Evolutionary conservation across 2,888 invertebrate species (phyloP).

Genomic region (Epirrhoe alternata): DNA sequence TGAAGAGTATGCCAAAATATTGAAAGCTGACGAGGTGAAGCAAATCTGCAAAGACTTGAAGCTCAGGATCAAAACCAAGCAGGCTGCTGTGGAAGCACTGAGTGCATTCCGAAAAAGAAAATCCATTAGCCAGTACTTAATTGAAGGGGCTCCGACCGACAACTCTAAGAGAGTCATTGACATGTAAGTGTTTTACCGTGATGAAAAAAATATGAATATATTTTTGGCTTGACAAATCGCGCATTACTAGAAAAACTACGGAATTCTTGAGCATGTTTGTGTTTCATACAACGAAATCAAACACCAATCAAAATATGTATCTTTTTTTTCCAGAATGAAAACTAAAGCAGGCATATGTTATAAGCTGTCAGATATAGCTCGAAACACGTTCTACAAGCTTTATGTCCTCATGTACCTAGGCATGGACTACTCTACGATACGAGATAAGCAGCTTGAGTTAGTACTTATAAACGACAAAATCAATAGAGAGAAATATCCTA

Average conservation of each 20-base stretch:
- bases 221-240: no score
- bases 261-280: no score
- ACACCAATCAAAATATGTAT: neutral
- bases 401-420: constrained; percentile 78
- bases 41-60: constrained; percentile 43
- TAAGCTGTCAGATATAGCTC: constrained; percentile 63
- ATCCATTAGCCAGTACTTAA: constrained; percentile 60
- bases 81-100: constrained; percentile 57
- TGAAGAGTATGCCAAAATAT: constrained; percentile 42
- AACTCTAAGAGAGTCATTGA: constrained; percentile 59
- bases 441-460: constrained; percentile 71
- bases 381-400: constrained; percentile 63
- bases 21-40: constrained; percentile 40
- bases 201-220: neutral
- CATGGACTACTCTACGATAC: constrained; percentile 64
- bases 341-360: constrained; percentile 66
- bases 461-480: constrained; percentile 67
- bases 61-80: constrained; percentile 51
- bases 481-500: constrained; percentile 68
- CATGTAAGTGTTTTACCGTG: constrained; percentile 55
- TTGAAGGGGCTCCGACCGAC: constrained; percentile 46
- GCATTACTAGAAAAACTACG: no score
- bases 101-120: constrained; percentile 50
- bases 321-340: constrained; percentile 60
- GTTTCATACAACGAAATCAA: neutral